A percentile compares a stretch with the other conserved stretches of the same genome.
These are phyloP conservation scores for Metopia argyrocephala DNA, from an alignment of 2,888 invertebrate genomes.

Conservation along the genomic window DNA sequence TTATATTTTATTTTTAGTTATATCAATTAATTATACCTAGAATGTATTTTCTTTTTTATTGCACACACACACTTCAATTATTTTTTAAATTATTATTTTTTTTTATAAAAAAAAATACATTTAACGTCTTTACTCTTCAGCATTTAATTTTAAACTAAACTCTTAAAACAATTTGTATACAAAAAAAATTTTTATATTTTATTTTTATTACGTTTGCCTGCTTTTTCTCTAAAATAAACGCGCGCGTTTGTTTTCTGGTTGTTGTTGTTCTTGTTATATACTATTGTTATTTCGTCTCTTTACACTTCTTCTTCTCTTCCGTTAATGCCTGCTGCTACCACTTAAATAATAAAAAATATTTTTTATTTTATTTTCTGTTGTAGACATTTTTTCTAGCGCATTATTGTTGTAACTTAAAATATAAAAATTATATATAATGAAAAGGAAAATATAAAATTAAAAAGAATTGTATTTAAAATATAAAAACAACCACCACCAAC, in stretches of 20 bases:
- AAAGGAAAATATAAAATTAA: conserved; percentile 24
- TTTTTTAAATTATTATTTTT: conserved; percentile 19
- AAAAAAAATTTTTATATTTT: conserved; percentile 61
- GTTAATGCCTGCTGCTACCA: conserved; percentile 12
- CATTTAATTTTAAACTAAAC: conserved; percentile 64
- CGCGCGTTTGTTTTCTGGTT: conserved; percentile 44
- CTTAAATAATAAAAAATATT: conserved; percentile 54
- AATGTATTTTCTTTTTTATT: not conserved
- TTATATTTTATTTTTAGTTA: not conserved
- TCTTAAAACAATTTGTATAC: conserved; percentile 60
- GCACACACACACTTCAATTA: conserved; percentile 15
- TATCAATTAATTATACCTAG: conserved; percentile 12
- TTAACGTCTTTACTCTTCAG: conserved; percentile 54
- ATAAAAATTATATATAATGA: conserved; percentile 43
- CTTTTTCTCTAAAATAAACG: conserved; percentile 59
- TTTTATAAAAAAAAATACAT: conserved; percentile 26
- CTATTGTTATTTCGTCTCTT: conserved; percentile 45
- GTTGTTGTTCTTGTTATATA: conserved; percentile 37
- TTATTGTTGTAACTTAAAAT: conserved; percentile 52
- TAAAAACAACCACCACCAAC: conserved; percentile 55
- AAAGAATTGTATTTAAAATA: conserved; percentile 31
- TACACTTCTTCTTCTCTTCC: not conserved
- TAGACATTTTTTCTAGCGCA: conserved; percentile 21
- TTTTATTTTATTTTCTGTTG: conserved; percentile 22
- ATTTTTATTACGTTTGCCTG: conserved; percentile 62